Evolutionary conservation across 2,888 invertebrate species (phyloP), one percentile per base, ranked within the genome.

Genomic region (Artemia sp.): DNA sequence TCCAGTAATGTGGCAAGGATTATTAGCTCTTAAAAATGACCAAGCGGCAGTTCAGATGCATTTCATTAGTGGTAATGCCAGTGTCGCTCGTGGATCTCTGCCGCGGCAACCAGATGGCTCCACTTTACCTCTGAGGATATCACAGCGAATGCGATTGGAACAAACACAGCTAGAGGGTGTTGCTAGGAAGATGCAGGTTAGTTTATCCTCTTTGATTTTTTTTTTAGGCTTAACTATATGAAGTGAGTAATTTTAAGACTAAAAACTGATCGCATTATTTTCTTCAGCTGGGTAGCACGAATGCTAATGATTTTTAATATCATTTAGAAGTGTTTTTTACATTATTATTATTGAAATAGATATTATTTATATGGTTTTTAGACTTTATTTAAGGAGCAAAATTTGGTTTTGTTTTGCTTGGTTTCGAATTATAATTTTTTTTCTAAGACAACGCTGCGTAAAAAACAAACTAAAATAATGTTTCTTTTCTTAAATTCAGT

Each of bases 31-130:
- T 74, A 97, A 97, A 82, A 96, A 93, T 78, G 96, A 96, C 81
- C 90, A 90, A 75, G 94, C 95, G 8, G 91, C 92, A 51, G 96
- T 97, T 67, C 96, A 97, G 82, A 96, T 97, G 96, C 95, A 96
- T 81, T 94, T 92, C 80, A 92, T 97, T 73, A 90, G 91, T 76
- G 97, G 97, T 71, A 94, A 91, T 82, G 88, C 89, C 11, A 83
- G 84, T 74, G 90, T 97, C 72, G 94, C 95, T 11, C 85, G 87
- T 73, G 88, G 87, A 76, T 92, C 94, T 72, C 82, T 96, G 76
- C 92, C 93, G 67, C 86, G 87, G 72, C 86, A 88, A 77, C 85
- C 86, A 70, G 91, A 92, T 77, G 90, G 89, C 71, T 86, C 87
- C 69, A 88, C 90, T 74, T 88, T 90, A 74, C 88, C 90, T 70